These are phyloP conservation scores for Hemiprocne comata DNA, from an alignment of 2,113 vertebrate species.

Conservation along the genomic window DNA sequence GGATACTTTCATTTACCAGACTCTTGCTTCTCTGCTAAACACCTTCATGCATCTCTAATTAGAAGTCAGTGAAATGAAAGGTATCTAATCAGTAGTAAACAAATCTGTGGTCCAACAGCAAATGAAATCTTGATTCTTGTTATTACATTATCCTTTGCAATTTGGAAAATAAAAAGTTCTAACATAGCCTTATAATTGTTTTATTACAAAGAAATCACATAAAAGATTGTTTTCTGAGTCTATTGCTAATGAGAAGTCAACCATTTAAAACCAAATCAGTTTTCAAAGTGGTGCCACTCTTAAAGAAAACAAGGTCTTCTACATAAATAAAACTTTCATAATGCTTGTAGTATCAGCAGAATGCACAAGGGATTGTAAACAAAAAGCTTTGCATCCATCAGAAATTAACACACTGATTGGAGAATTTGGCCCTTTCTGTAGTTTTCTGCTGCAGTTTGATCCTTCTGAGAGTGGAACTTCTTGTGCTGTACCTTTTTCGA, in stretches of 20 bases:
- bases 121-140: neutral
- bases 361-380: neutral
- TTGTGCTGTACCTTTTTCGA: neutral
- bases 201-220: neutral
- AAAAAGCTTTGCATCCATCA: neutral
- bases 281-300: neutral
- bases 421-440: neutral
- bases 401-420: neutral
- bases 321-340: neutral
- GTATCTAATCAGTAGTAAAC: slow-evolving; percentile 22
- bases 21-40: neutral
- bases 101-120: neutral
- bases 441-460: neutral
- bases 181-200: neutral
- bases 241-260: neutral
- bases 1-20: neutral
- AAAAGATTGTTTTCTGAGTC: neutral
- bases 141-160: neutral
- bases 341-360: neutral
- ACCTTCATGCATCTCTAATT: neutral
- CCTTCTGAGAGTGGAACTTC: neutral
- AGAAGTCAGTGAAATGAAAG: slow-evolving; percentile 8
- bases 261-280: neutral
- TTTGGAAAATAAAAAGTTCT: neutral
- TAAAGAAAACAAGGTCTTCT: neutral